Conservation (phyloP, 2,797 vertebrate species). For the Benthosema pterotum region DNA sequence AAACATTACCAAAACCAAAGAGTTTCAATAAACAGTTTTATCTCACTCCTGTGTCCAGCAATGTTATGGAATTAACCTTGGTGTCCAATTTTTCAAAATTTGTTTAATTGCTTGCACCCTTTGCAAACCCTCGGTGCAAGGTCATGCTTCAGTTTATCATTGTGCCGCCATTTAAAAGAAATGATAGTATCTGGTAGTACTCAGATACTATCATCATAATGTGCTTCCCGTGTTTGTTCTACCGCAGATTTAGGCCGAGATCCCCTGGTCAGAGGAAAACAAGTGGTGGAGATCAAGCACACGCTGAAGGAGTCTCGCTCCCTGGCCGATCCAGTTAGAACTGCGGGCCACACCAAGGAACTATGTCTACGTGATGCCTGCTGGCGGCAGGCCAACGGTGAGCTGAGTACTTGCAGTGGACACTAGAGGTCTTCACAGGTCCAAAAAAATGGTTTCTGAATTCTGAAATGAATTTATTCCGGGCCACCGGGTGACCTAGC, state of each 20-base stretch:
- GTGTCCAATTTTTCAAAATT: constrained; percentile 5
- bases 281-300: constrained; percentile 91
- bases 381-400: constrained; percentile 81
- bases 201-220: background rate
- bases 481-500: no score
- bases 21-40: background rate
- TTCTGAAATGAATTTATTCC: no score
- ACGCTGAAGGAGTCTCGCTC: constrained; percentile 87
- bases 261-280: constrained; percentile 83
- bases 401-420: constrained; percentile 29
- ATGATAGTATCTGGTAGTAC: background rate
- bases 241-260: constrained; percentile 84
- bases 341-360: constrained; percentile 69
- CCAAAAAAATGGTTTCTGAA: no score
- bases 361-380: constrained; percentile 67
- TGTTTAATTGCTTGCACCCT: background rate
- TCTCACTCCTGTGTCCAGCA: background rate
- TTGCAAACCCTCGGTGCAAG: background rate
- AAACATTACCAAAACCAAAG: constrained; percentile 16
- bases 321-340: constrained; percentile 81
- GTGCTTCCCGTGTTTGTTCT: constrained; percentile 11
- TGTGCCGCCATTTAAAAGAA: no score
- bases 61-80: background rate
- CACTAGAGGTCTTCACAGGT: no score
- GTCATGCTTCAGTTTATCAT: background rate